Base-by-base conservation (phyloP, 1,140 invertebrate genomes). In the Muscidifurax raptorellus region DNA sequence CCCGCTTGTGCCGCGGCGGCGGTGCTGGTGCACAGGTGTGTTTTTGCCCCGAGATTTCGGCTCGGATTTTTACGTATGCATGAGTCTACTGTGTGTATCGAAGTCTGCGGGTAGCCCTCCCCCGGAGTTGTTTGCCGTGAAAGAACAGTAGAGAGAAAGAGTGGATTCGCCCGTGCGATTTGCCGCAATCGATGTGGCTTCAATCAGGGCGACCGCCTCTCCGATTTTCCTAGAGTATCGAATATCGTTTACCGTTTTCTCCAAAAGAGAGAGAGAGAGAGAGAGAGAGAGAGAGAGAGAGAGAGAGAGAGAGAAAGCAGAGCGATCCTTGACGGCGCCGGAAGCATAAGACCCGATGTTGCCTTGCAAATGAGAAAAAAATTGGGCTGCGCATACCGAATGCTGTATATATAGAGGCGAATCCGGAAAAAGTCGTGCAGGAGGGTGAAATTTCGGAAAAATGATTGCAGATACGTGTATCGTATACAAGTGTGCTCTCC, bases 181-280 rank as follows among this genome's bases (percentile, higher is more conserved):
- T 67, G 66, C 47, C 36, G 52, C 78, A 27, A 69, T 69, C 78
- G 78, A 80, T 79, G n/a, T 32, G 78, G n/a, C 78, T 80, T 69
- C 66, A 67, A 67, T 80, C 78, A 67, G 64, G 22, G 25, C 25
- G 30, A 47, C n/a, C 74, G 25, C 10, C 27, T 25, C 59, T 36
- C 25, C 74, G 36, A 27, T 64, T 76, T 52, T 27, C 74, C 30
- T 72, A 22, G 76, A 52, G 74, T 80, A 80, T 80, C 66, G 78
- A 69, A 80, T 80, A 80, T 80, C 78, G 78, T 80, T 80, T 80
- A 80, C 64, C 64, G 78, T 69, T 80, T 40, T 66, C 77, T 44
- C 30, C n/a, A 0, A 59, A n/a, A 12, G 64, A 7, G 7, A 7
- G 15, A 15, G 22, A 67, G 22, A 27, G 22, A 64, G 22, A 67